Evolutionary conservation across 2,797 vertebrate species (phyloP).

Genomic region (Cyprinella venusta): DNA sequence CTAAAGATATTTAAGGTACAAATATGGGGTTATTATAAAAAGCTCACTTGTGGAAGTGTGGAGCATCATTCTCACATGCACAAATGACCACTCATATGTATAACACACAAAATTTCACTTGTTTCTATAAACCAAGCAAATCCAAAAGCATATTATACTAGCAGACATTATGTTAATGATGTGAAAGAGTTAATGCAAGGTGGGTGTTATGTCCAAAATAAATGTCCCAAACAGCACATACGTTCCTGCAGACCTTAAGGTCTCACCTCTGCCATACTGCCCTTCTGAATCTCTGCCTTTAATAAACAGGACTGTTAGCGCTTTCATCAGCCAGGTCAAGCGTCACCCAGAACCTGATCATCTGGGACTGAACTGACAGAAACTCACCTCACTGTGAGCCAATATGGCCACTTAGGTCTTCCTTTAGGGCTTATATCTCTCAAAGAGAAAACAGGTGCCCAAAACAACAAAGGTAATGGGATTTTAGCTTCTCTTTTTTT

Average conservation of each 20-base stretch:
- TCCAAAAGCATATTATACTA: not conserved
- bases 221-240: not conserved
- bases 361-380: slow-evolving; percentile 30
- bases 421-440: slow-evolving; percentile 40
- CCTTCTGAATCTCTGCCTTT: slow-evolving; percentile 57
- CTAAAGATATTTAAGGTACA: not conserved
- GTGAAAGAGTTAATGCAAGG: not conserved
- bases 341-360: slow-evolving; percentile 32
- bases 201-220: not conserved
- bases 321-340: slow-evolving; percentile 43
- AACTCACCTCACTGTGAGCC: slow-evolving; percentile 32
- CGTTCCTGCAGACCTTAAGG: not conserved
- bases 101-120: not conserved
- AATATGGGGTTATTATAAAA: not conserved
- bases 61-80: not conserved
- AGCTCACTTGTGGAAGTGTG: not conserved
- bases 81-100: not conserved
- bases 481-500: slow-evolving; percentile 54
- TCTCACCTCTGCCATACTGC: slow-evolving; percentile 26
- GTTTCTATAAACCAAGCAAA: not conserved
- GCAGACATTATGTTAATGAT: not conserved
- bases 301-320: slow-evolving; percentile 51
- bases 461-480: slow-evolving; percentile 47
- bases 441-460: slow-evolving; percentile 27
- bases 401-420: slow-evolving; percentile 32